These are phyloP conservation scores for Morone chrysops DNA, from an alignment of 2,113 vertebrate species.

Conservation along the genomic window DNA sequence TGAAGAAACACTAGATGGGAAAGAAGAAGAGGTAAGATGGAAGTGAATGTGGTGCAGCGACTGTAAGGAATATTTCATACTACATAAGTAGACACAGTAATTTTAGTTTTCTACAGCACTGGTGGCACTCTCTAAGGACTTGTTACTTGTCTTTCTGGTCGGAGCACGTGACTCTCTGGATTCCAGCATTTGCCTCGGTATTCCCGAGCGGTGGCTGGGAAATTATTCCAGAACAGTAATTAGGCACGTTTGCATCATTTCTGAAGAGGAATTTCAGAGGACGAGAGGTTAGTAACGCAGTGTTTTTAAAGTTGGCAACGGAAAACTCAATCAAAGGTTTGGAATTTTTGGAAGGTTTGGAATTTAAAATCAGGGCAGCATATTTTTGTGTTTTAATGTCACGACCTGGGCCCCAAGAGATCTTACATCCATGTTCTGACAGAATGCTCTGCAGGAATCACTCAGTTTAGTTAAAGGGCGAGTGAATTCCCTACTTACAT, in stretches of 20 bases:
- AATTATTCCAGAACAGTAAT: conserved; percentile 53
- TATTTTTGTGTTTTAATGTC: not conserved
- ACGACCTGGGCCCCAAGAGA: no score
- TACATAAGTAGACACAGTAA: conserved; percentile 4
- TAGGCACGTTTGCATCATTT: conserved; percentile 47
- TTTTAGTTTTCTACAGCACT: not conserved
- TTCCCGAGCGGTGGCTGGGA: not conserved
- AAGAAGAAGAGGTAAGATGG: not conserved
- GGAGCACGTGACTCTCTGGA: conserved; percentile 26
- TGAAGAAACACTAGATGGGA: conserved; percentile 15
- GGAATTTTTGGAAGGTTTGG: fast-evolving
- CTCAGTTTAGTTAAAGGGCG: not conserved
- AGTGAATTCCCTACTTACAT: not conserved
- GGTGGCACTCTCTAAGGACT: conserved; percentile 30
- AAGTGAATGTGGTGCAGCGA: not conserved
- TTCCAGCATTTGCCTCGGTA: conserved; percentile 4
- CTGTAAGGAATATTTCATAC: not conserved
- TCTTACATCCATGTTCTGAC: not conserved
- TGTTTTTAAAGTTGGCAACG: not conserved
- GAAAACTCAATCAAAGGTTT: conserved; percentile 1
- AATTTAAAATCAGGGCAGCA: not conserved
- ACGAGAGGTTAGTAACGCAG: not conserved
- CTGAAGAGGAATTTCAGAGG: conserved; percentile 24
- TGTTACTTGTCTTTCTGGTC: conserved; percentile 27
- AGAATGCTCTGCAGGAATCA: not conserved